Evolutionary conservation across 1,140 invertebrate species (phyloP), one percentile per base, ranked within the genome.

Genomic region (Caenorhabditis inopinata): DNA sequence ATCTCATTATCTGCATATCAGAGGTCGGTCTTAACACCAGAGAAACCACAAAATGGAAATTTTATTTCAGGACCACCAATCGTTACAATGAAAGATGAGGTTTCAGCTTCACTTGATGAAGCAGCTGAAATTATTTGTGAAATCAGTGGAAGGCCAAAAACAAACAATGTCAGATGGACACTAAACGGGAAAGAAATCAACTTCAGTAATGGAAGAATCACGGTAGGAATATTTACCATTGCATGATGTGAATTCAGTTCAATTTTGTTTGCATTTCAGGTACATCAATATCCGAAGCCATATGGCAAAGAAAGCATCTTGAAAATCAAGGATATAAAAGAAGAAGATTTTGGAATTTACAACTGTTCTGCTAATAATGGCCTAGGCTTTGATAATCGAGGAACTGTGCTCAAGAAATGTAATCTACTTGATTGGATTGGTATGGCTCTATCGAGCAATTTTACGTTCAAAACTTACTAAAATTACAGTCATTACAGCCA

Each of bases 311-410:
- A 85, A 51, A 80, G 79, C 53, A 77, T 75, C 32, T 62, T 85
- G 11, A 82, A 76, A 7, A 83, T 85, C 74, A 51, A 78, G 21
- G 48, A 79, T 25, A 23, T 84, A 6, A 78, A 83, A 77, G 83
- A 82, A 38, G 45, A 45, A 18, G 84, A 85, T 46, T 83, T 83
- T 49, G 84, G 84, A 12, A 27, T 46, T 29, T 85, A 85, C 79
- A 85, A 85, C 49, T 85, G 84, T 47, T 77, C 84, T 9, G 83
- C 84, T 12, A 80, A 80, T 27, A 85, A 85, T 51, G 84, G 83
- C 21, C 76, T 84, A 14, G 84, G 84, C 47, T 48, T 29, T 32
- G 73, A 83, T 21, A 84, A 79, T 6, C 46, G 58, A 42, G 74
- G 53, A 32, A 73, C 75, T 5, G 1, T 81, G 27, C 49, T 75